A percentile compares a stretch with the other conserved stretches of the same genome.
Conservation (phyloP, 2,113 vertebrate genomes). For the Caracal caracal region DNA sequence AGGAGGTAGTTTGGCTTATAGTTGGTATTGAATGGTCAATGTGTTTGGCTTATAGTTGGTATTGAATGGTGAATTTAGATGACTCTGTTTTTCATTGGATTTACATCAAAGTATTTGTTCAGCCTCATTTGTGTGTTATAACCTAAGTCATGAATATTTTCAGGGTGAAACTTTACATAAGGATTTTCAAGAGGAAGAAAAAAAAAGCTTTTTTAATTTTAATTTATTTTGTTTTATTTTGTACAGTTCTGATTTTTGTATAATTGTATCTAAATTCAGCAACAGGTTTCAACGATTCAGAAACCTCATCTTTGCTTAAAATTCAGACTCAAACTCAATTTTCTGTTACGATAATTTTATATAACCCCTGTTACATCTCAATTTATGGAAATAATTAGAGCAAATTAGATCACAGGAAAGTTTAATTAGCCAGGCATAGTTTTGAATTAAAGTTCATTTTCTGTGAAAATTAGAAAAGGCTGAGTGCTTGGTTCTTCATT, state of each 20-base stretch:
- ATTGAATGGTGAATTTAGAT: background rate
- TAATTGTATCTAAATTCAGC: background rate
- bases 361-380: slow-evolving; percentile 85
- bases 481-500: slow-evolving; percentile 80
- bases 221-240: background rate
- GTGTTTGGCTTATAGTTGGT: background rate
- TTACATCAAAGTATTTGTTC: background rate
- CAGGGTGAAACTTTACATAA: background rate
- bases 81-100: background rate
- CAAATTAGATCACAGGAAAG: slow-evolving; percentile 86
- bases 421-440: slow-evolving; percentile 87
- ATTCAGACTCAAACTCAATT: slow-evolving; percentile 78
- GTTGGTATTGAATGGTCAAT: background rate
- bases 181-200: background rate
- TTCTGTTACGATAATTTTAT: slow-evolving; percentile 84
- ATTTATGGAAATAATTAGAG: slow-evolving; percentile 89
- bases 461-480: slow-evolving; percentile 86
- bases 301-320: slow-evolving; percentile 73
- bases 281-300: background rate
- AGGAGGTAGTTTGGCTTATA: background rate
- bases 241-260: background rate
- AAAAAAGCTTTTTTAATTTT: background rate
- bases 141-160: background rate
- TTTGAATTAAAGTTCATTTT: slow-evolving; percentile 89
- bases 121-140: background rate